phyloP scores from a whole-genome alignment of 2,888 invertebrate species.

The Pemphredon lugubris region DNA sequence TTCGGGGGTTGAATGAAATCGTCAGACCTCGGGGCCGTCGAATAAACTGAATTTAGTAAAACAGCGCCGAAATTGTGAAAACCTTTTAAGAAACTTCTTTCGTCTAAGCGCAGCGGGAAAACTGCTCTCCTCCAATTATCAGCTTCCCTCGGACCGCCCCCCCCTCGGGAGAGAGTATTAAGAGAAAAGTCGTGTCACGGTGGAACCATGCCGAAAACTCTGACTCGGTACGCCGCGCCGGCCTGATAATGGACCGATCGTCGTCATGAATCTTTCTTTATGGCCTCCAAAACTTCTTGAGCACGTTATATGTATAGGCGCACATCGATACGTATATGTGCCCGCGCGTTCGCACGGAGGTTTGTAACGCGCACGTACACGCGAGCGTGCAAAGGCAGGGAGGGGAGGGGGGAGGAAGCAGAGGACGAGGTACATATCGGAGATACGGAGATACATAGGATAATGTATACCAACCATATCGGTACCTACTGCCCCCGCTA shows the following conservation, averaged over 20 bases:
- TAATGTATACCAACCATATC: constrained; percentile 55
- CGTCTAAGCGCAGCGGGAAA: too few relatives aligned
- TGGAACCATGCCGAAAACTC: constrained; percentile 46
- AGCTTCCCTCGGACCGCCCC: too few relatives aligned
- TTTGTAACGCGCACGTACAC: constrained; percentile 14
- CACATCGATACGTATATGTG: constrained; percentile 22
- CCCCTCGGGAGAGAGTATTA: constrained; percentile 19
- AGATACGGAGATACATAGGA: constrained; percentile 52
- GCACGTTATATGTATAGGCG: constrained; percentile 60
- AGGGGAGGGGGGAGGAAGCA: too few relatives aligned
- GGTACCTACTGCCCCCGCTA: constrained; percentile 44
- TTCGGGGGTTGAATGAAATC: too few relatives aligned
- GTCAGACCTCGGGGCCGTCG: too few relatives aligned
- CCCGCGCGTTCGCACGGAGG: constrained; percentile 26
- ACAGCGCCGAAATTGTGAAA: too few relatives aligned
- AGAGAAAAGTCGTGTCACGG: constrained; percentile 30
- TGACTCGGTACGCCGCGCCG: constrained; percentile 34
- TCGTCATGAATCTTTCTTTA: constrained; percentile 75
- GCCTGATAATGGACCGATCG: constrained; percentile 73
- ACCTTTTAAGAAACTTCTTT: too few relatives aligned
- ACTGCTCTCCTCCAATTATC: too few relatives aligned
- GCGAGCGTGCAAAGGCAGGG: not conserved
- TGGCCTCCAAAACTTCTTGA: constrained; percentile 65
- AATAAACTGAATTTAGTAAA: too few relatives aligned
- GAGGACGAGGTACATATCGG: constrained; percentile 42